These are phyloP conservation scores for Oikopleura dioica DNA, from an alignment of 23 tunicate species.

Conservation along the genomic window DNA sequence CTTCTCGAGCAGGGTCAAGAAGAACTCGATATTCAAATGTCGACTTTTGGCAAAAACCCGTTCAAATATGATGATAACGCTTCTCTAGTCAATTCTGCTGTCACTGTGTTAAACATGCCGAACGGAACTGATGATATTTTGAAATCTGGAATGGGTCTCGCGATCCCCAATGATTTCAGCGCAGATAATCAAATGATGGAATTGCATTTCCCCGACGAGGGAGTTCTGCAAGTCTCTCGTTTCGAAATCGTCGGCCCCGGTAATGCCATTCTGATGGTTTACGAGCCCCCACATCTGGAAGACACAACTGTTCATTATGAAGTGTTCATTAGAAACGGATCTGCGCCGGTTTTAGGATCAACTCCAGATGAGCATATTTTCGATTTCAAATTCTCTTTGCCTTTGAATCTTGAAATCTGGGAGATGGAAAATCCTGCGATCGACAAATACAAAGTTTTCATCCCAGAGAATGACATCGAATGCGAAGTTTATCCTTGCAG, in stretches of 20 bases:
- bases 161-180: constrained; percentile 53
- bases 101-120: constrained; percentile 64
- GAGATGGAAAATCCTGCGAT: constrained; percentile 31
- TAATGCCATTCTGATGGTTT: constrained; percentile 48
- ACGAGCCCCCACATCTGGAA: constrained; percentile 71
- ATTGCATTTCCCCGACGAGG: constrained; percentile 29
- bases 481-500: background rate
- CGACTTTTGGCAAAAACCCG: background rate
- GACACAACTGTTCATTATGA: background rate
- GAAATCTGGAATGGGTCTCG: constrained; percentile 33
- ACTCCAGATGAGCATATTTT: constrained; percentile 40
- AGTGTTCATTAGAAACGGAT: background rate
- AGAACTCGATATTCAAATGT: background rate
- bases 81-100: constrained; percentile 65
- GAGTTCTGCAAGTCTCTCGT: constrained; percentile 54
- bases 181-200: constrained; percentile 45
- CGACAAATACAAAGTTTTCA: constrained; percentile 62
- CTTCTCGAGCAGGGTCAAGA: too few relatives aligned
- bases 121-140: background rate
- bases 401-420: constrained; percentile 32
- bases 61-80: constrained; percentile 45
- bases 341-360: constrained; percentile 16
- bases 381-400: constrained; percentile 52
- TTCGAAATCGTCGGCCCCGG: constrained; percentile 50
- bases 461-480: constrained; percentile 32